Evolutionary conservation across 2,113 vertebrate genomes (phyloP).

Genomic region (Silurus meridionalis): DNA sequence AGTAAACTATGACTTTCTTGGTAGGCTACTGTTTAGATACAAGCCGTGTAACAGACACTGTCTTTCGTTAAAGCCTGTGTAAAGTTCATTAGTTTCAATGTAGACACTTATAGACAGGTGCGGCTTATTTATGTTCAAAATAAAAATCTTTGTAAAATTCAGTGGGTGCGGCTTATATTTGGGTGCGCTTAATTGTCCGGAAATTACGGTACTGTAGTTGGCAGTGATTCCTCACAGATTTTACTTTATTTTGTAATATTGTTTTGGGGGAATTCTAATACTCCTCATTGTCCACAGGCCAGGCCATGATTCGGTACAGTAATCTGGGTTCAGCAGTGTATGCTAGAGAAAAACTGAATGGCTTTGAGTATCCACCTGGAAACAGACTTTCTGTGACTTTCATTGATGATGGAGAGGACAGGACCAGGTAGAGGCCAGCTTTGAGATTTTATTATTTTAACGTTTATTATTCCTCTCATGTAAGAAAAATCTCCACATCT

Average conservation of each 20-base stretch:
- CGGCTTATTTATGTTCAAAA: too few relatives aligned
- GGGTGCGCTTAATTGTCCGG: too few relatives aligned
- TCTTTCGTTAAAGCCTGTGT: too few relatives aligned
- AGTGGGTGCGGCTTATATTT: too few relatives aligned
- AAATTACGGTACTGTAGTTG: neutral
- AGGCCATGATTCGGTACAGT: constrained; percentile 88
- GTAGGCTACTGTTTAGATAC: too few relatives aligned
- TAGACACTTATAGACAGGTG: too few relatives aligned
- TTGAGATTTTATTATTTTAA: neutral
- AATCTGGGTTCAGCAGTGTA: constrained; percentile 92
- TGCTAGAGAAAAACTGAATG: constrained; percentile 90
- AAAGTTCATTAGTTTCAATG: too few relatives aligned
- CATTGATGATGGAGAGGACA: constrained; percentile 87
- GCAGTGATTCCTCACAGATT: neutral
- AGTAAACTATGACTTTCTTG: too few relatives aligned
- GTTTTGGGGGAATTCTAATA: neutral
- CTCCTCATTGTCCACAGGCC: constrained; percentile 68
- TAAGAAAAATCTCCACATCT: neutral
- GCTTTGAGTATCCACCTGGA: constrained; percentile 96
- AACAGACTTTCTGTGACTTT: constrained; percentile 85
- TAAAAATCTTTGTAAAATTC: too few relatives aligned
- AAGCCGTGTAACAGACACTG: too few relatives aligned
- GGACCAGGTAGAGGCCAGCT: constrained; percentile 77
- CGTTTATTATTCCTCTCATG: neutral
- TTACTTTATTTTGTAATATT: neutral